These are phyloP conservation scores for Belgica antarctica DNA, from an alignment of 2,888 invertebrate genomes.

Conservation along the genomic window DNA sequence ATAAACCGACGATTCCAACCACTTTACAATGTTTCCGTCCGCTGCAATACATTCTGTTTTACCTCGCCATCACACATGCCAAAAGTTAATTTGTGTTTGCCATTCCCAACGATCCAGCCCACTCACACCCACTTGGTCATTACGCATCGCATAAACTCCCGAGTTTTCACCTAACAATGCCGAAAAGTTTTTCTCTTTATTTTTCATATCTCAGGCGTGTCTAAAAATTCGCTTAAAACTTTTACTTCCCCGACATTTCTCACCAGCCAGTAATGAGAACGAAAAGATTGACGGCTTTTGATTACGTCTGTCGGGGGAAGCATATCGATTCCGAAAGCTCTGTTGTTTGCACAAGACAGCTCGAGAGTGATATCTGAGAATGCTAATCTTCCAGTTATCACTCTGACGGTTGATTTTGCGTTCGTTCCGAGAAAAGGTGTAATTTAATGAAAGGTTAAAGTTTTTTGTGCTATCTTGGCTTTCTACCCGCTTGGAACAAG, in stretches of 20 bases:
- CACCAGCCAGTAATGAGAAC: constrained; percentile 19
- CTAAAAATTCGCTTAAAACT: constrained; percentile 19
- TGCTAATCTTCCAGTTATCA: neutral
- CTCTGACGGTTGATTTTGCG: neutral
- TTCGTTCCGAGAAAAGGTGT: constrained; percentile 1
- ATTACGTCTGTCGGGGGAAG: neutral
- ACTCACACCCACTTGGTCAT: no score
- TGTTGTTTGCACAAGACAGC: neutral
- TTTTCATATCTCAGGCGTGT: constrained; percentile 20
- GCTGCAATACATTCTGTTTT: no score
- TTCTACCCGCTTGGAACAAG: neutral
- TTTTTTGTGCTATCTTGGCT: neutral
- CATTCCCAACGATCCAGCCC: no score
- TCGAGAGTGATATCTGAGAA: neutral
- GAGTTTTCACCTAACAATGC: no score
- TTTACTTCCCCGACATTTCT: constrained; percentile 5
- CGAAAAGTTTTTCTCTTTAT: constrained; percentile 3
- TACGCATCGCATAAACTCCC: no score
- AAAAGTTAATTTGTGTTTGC: no score
- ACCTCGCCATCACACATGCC: no score
- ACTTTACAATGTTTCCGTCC: no score
- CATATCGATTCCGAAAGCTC: neutral
- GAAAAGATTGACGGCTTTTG: constrained; percentile 24
- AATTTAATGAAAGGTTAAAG: constrained; percentile 18
- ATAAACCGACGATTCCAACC: no score